Evolutionary conservation across 2,888 invertebrate species (phyloP).

Genomic region (Parnassius apollo): DNA sequence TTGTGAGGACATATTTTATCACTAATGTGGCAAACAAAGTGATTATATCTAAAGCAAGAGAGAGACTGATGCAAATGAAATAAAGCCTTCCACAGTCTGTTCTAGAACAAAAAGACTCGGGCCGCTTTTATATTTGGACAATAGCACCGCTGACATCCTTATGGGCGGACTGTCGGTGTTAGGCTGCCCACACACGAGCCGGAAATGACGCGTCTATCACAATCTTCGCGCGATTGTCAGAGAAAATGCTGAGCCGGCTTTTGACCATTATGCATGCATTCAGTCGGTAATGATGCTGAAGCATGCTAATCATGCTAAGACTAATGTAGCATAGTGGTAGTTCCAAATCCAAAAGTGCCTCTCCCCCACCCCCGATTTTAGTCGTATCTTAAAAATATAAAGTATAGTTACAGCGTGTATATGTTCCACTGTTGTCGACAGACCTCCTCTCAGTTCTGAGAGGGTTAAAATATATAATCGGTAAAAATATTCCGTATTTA

Average conservation of each 20-base stretch:
- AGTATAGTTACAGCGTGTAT: too few species aligned
- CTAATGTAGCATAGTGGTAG: background rate
- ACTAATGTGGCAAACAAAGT: background rate
- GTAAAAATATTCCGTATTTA: too few species aligned
- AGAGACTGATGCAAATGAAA: slow-evolving; percentile 32
- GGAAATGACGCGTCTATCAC: slow-evolving; percentile 67
- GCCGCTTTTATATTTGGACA: slow-evolving; percentile 58
- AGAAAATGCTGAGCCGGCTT: slow-evolving; percentile 30
- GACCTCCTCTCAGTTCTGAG: too few species aligned
- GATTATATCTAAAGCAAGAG: slow-evolving; percentile 22
- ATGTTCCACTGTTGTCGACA: too few species aligned
- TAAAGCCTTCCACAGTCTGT: slow-evolving; percentile 35
- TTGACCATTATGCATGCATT: slow-evolving; percentile 24
- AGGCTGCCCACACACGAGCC: slow-evolving; percentile 40
- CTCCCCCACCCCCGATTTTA: background rate
- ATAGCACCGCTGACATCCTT: slow-evolving; percentile 49
- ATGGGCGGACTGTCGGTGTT: slow-evolving; percentile 46
- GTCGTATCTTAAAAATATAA: too few species aligned
- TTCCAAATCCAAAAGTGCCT: too few species aligned
- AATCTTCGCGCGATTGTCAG: slow-evolving; percentile 41
- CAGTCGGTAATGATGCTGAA: slow-evolving; percentile 1
- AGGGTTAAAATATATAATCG: too few species aligned
- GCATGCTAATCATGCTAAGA: background rate
- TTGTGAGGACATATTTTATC: too few species aligned
- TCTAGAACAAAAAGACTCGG: slow-evolving; percentile 45